phyloP scores from a whole-genome alignment of 2,797 vertebrate genomes.

The Semaprochilodus insignis region DNA sequence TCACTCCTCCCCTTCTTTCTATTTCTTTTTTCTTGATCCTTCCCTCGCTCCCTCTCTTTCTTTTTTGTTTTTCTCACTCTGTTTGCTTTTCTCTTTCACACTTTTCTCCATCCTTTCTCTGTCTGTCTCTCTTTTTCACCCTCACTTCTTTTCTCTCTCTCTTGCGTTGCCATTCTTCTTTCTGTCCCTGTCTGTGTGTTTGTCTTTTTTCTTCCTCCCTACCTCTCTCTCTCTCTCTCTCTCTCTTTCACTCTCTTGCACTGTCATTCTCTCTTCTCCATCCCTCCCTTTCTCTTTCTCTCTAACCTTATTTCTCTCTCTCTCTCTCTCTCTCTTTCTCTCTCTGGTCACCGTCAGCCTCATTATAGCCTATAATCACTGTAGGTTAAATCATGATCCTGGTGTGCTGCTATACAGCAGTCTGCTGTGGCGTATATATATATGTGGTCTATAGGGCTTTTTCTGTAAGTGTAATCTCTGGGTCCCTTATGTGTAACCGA shows the following conservation, averaged over 20 bases:
- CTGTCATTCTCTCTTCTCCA: not conserved
- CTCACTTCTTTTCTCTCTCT: not conserved
- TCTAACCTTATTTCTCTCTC: not conserved
- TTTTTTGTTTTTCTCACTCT: not conserved
- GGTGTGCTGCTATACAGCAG: too few species aligned
- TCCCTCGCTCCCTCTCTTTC: not conserved
- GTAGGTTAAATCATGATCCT: too few species aligned
- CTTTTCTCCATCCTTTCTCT: not conserved
- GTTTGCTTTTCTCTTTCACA: not conserved
- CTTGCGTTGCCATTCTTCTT: not conserved
- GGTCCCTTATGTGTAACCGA: constrained; percentile 7
- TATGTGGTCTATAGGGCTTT: not conserved
- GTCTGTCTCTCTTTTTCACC: not conserved
- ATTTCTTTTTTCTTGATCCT: too few species aligned
- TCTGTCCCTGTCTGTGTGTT: not conserved
- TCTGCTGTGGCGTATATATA: not conserved
- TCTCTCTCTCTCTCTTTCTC: not conserved
- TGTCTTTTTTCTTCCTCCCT: not conserved
- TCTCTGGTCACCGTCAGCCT: not conserved
- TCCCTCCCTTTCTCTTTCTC: not conserved
- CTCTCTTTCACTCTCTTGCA: not conserved
- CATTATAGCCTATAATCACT: not conserved
- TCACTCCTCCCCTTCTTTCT: not conserved
- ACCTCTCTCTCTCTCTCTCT: not conserved
- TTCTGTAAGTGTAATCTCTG: not conserved